phyloP scores from a whole-genome alignment of 2,113 vertebrate species.

The Panthera tigris region DNA sequence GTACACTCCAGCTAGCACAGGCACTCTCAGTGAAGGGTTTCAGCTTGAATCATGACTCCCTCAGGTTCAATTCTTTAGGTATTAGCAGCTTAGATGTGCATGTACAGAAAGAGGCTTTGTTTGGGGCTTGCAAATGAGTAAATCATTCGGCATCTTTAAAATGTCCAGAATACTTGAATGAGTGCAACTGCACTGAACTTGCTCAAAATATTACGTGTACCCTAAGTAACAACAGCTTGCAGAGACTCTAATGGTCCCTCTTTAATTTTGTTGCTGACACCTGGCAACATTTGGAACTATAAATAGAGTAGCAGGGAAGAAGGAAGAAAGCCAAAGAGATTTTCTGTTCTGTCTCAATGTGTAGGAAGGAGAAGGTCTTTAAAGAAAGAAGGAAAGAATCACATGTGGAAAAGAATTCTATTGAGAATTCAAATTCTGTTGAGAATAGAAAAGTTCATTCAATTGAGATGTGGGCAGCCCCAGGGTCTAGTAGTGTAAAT shows the following conservation, averaged over 20 bases:
- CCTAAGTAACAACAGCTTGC: conserved; percentile 56
- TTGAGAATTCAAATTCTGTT: no score
- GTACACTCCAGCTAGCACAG: neutral
- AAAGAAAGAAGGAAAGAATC: neutral
- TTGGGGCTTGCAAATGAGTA: conserved; percentile 17
- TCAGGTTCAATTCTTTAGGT: conserved; percentile 1
- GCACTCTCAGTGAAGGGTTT: neutral
- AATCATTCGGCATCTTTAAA: conserved; percentile 46
- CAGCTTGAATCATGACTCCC: conserved; percentile 5
- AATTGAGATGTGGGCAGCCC: neutral
- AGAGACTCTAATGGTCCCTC: conserved; percentile 52
- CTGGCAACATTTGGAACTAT: conserved; percentile 64
- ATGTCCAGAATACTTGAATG: conserved; percentile 42
- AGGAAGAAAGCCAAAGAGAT: neutral
- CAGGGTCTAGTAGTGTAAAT: neutral
- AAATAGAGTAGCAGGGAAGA: conserved; percentile 54
- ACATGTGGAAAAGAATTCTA: conserved; percentile 37
- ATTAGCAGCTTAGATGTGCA: conserved; percentile 6
- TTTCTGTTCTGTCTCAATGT: neutral
- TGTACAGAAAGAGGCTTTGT: conserved; percentile 18
- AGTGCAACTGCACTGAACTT: conserved; percentile 6
- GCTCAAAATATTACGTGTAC: conserved; percentile 53
- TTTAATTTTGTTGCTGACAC: conserved; percentile 70
- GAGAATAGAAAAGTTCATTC: neutral
- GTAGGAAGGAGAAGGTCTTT: neutral